Evolutionary conservation across 2,113 vertebrate genomes (phyloP).

Genomic region (Dromas ardeola): DNA sequence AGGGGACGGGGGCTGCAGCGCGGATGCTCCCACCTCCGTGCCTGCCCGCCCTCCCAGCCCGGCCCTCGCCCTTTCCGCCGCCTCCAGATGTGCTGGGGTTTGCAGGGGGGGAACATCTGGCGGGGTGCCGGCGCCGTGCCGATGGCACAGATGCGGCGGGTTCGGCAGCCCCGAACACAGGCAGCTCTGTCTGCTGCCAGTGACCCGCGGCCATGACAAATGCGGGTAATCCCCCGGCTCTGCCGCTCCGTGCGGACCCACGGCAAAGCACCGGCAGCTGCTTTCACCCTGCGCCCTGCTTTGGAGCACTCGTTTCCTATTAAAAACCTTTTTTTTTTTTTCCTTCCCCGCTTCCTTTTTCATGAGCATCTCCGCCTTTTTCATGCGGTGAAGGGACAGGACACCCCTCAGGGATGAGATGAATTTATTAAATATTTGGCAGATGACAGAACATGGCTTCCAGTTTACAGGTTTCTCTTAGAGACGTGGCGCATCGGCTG

Average conservation of each 20-base stretch:
- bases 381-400: background rate
- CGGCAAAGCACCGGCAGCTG: background rate
- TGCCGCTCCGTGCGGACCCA: background rate
- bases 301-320: background rate
- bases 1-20: accelerated
- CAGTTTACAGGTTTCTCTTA: background rate
- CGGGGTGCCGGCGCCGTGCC: background rate
- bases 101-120: background rate
- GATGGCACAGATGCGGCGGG: background rate
- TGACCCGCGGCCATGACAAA: slow-evolving; percentile 12
- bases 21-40: accelerated
- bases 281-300: background rate
- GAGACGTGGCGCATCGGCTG: background rate
- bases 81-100: background rate
- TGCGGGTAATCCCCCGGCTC: background rate
- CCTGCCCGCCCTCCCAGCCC: background rate
- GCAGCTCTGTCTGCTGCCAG: background rate
- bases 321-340: background rate
- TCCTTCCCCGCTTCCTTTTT: background rate
- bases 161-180: background rate
- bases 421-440: slow-evolving; percentile 43
- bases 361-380: background rate
- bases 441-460: slow-evolving; percentile 48
- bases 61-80: background rate
- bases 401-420: background rate